These are phyloP conservation scores for Caenorhabditis sulstoni DNA, from an alignment of 2,888 invertebrate genomes.

Conservation along the genomic window DNA sequence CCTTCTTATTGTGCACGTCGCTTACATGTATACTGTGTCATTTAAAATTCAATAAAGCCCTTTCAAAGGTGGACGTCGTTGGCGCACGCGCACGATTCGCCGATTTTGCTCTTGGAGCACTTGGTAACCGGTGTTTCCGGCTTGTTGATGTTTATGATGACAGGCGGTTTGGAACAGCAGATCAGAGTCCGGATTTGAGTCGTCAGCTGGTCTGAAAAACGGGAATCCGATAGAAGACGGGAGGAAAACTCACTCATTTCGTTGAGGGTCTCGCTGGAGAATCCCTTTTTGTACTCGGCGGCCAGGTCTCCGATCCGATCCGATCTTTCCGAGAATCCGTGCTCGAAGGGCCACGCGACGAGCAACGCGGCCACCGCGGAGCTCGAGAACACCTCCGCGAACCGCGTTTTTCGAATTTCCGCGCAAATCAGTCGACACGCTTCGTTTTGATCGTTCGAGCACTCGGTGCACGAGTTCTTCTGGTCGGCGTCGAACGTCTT, in stretches of 20 bases:
- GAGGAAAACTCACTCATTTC: conserved; percentile 61
- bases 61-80: conserved; percentile 46
- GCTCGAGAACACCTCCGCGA: conserved; percentile 61
- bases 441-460: conserved; percentile 55
- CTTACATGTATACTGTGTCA: not conserved
- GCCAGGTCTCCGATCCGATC: conserved; percentile 53
- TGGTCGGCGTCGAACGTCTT: conserved; percentile 64
- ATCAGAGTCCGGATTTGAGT: conserved; percentile 62
- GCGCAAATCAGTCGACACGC: conserved; percentile 60
- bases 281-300: conserved; percentile 46
- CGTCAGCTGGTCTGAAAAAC: conserved; percentile 58
- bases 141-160: conserved; percentile 48
- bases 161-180: conserved; percentile 60
- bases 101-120: conserved; percentile 45
- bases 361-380: conserved; percentile 69
- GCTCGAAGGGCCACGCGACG: conserved; percentile 70
- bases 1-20: not conserved
- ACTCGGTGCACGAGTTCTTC: conserved; percentile 42
- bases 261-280: conserved; percentile 66
- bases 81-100: conserved; percentile 42
- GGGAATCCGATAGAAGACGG: not conserved
- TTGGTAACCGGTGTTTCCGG: conserved; percentile 10
- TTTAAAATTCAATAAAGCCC: not conserved
- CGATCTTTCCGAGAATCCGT: conserved; percentile 56
- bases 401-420: conserved; percentile 61